Evolutionary conservation across 2,797 vertebrate genomes (phyloP).

Genomic region (Ibycter americanus): DNA sequence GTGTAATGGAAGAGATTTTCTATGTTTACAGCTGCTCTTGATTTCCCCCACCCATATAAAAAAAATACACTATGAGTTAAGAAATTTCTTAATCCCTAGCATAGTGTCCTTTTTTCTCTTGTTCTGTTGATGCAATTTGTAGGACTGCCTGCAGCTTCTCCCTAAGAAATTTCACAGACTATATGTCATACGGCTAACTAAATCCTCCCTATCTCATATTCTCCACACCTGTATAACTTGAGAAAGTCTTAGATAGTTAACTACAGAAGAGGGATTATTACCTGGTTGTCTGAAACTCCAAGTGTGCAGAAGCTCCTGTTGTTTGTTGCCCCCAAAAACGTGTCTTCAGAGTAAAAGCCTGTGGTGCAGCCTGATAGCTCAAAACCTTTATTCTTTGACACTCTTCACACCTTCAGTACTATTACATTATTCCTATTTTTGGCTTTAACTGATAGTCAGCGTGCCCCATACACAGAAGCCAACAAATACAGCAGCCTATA

Average conservation of each 20-base stretch:
- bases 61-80: neutral
- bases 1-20: neutral
- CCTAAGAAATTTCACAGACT: neutral
- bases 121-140: neutral
- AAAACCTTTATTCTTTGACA: neutral
- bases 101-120: neutral
- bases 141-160: neutral
- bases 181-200: neutral
- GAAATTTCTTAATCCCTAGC: neutral
- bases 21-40: neutral
- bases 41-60: neutral
- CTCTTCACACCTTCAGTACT: neutral
- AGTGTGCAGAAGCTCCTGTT: neutral
- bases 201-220: neutral
- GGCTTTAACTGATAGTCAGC: neutral
- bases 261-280: neutral
- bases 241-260: neutral
- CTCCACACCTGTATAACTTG: too few species aligned
- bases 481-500: neutral
- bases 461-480: rapidly evolving
- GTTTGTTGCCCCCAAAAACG: neutral
- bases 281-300: neutral
- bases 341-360: neutral
- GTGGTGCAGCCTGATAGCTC: neutral
- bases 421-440: rapidly evolving